Percentiles rank a stretch among this genome's conserved stretches.
Conservation (phyloP, 2,888 invertebrate genomes). For the Congeria kusceri region DNA sequence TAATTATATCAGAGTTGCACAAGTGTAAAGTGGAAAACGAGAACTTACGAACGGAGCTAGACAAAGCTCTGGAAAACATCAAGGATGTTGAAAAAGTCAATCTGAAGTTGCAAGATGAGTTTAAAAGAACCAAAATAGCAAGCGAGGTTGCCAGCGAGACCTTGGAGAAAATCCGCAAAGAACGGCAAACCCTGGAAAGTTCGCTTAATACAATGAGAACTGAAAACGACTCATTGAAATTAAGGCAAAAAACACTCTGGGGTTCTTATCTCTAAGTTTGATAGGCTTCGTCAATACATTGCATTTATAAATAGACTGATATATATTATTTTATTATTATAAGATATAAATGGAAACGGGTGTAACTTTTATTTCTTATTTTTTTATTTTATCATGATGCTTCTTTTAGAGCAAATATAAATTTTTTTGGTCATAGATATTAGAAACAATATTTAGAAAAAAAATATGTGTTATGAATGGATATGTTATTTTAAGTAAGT, state of each 20-base stretch:
- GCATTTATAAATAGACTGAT: too few relatives aligned
- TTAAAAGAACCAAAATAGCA: slow-evolving; percentile 74
- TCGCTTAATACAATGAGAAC: slow-evolving; percentile 69
- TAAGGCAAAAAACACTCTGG: slow-evolving; percentile 75
- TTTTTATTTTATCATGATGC: too few relatives aligned
- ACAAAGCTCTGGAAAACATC: slow-evolving; percentile 72
- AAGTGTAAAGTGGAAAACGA: slow-evolving; percentile 75
- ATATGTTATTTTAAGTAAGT: too few relatives aligned
- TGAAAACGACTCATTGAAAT: slow-evolving; percentile 76
- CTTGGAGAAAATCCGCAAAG: slow-evolving; percentile 76
- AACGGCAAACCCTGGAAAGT: slow-evolving; percentile 73
- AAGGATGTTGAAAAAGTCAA: slow-evolving; percentile 75
- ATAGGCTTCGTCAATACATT: too few relatives aligned
- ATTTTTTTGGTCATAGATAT: too few relatives aligned
- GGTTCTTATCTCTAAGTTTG: too few relatives aligned
- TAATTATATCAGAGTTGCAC: slow-evolving; percentile 75
- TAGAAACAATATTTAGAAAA: too few relatives aligned
- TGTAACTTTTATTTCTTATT: too few relatives aligned
- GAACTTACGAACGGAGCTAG: slow-evolving; percentile 66
- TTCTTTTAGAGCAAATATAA: too few relatives aligned
- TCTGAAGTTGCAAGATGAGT: slow-evolving; percentile 74
- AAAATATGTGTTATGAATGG: too few relatives aligned
- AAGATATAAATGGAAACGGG: too few relatives aligned
- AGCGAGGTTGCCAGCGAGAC: slow-evolving; percentile 77
- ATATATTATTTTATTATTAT: too few relatives aligned